Evolutionary conservation across 2,888 invertebrate genomes (phyloP).

Genomic region (Pristionchus maxplancki): DNA sequence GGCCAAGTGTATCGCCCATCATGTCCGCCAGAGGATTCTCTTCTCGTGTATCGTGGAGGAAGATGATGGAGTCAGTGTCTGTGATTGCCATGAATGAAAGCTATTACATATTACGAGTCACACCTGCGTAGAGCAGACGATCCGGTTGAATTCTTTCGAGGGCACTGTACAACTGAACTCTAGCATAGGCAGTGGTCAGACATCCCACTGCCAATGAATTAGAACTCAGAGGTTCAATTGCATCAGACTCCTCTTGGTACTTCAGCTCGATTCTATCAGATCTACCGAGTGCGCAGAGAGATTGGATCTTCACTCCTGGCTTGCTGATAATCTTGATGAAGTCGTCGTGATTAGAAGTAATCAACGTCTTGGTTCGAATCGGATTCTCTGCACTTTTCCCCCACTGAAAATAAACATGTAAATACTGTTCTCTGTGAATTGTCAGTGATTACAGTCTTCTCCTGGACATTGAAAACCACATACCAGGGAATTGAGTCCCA

Average conservation of each 20-base stretch:
- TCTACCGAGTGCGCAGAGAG: neutral
- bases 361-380: neutral
- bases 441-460: neutral
- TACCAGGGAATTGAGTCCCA: constrained; percentile 10
- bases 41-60: neutral
- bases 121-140: constrained; percentile 22
- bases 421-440: no score
- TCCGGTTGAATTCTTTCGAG: constrained; percentile 12
- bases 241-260: neutral
- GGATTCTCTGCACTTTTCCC: constrained; percentile 30
- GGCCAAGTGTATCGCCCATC: neutral
- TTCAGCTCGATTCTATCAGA: neutral
- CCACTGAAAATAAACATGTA: neutral
- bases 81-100: neutral
- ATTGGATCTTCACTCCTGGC: neutral
- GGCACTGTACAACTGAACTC: neutral
- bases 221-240: neutral
- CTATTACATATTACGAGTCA: neutral
- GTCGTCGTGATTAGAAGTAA: neutral
- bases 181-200: constrained; percentile 12
- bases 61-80: constrained; percentile 34
- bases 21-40: neutral
- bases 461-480: no score
- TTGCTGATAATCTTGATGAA: neutral
- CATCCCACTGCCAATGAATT: constrained; percentile 3